These are phyloP conservation scores for Noctua janthe DNA, from an alignment of 2,888 invertebrate species.

Conservation along the genomic window DNA sequence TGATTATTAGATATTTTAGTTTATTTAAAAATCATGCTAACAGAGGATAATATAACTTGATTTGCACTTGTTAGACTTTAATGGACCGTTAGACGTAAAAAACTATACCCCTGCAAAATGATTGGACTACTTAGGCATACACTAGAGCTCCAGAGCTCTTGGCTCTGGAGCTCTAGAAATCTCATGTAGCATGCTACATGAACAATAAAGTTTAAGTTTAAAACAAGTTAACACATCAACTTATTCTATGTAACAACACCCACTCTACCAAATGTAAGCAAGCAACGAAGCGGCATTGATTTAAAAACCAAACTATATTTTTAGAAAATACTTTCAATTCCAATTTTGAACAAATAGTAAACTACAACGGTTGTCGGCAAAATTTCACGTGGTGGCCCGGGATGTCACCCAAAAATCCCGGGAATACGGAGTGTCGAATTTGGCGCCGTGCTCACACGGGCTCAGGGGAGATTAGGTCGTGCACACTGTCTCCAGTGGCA, in stretches of 20 bases:
- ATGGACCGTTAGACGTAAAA: background rate
- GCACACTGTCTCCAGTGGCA: constrained; percentile 59
- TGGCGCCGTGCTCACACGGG: constrained; percentile 68
- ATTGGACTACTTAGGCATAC: background rate
- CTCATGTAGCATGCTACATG: background rate
- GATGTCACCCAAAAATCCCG: constrained; percentile 64
- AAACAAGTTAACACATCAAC: background rate
- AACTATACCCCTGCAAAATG: background rate
- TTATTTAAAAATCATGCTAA: background rate
- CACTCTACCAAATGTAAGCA: background rate
- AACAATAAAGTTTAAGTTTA: background rate
- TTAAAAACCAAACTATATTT: background rate
- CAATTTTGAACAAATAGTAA: constrained; percentile 22
- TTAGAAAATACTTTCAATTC: background rate
- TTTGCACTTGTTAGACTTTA: background rate
- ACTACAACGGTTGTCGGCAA: constrained; percentile 28
- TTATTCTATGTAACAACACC: background rate
- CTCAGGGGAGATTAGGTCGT: constrained; percentile 72
- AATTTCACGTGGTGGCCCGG: constrained; percentile 41
- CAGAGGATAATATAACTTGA: background rate
- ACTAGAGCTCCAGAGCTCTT: background rate
- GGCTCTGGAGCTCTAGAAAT: background rate
- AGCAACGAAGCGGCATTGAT: background rate
- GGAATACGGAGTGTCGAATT: constrained; percentile 65
- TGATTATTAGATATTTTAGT: background rate